Evolutionary conservation across 2,113 vertebrate genomes (phyloP), one percentile per base, ranked within the genome.

Genomic region (Barbus barbus): DNA sequence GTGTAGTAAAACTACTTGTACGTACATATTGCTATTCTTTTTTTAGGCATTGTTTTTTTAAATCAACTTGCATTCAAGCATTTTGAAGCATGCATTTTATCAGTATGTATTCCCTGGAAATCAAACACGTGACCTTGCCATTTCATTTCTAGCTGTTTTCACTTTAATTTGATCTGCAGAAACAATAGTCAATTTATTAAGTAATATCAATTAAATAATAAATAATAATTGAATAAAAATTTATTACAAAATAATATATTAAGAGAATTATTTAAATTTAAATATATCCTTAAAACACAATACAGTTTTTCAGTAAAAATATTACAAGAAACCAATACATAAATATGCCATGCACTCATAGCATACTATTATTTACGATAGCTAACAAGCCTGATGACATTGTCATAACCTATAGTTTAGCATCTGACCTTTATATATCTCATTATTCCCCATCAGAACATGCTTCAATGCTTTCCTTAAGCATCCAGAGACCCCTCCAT

Each of bases 271-370:
- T 16, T 48, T 16, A 48, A 48, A 48, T 46, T 13, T 46, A 4
- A 46, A 46, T 12, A 46, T 14, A 14, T 13, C 16, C 48, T 18
- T 51, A 51, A 51, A 51, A 65, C 14, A 83, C 87, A 86, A 87
- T 65, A 33, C 28, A 3, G 7, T 67, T 65, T 33, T 3, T 9
- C 31, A 65, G 3, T 90, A 13, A 16, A 65, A 31, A 12, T 26
- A 26, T 60, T 0, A 31, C 14, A 65, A 6, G 6, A 65, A 33
- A 67, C 6, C 6, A 0, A 60, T 24, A 61, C 12, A 24, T 11
- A 26, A 26, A 24, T 60, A 65, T 31, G 61, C 7, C 14, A 33
- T 33, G 2, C 26, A 33, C 16, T 65, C 26, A 31, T 16, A 65
- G 28, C 7, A 74, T 51, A 28, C 16, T 31, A 51, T 75, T 36